A percentile compares a stretch with the other conserved stretches of the same genome.
Evolutionary conservation across 2,888 invertebrate species (phyloP).

Genomic region (Brachypalpus laphriformis): DNA sequence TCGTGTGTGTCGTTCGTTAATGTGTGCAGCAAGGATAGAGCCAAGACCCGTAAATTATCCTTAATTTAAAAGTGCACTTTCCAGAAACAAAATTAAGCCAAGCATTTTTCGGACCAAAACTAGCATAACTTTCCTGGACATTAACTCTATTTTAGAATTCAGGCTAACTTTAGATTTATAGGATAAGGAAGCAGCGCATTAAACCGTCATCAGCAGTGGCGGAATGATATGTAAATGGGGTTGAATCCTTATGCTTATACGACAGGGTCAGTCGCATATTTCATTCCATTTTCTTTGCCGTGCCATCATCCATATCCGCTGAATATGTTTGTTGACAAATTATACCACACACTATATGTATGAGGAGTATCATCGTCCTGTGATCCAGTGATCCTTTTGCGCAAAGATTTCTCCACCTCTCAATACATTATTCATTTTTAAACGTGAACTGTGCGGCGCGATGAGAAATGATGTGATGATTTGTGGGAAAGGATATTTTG

Average conservation of each 20-base stretch:
- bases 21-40: background rate
- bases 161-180: conserved; percentile 58
- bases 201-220: conserved; percentile 29
- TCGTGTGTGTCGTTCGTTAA: background rate
- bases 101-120: conserved; percentile 16
- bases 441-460: conserved; percentile 40
- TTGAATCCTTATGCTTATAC: conserved; percentile 44
- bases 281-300: conserved; percentile 49
- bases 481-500: conserved; percentile 64
- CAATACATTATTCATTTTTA: conserved; percentile 74
- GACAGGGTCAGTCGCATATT: conserved; percentile 51
- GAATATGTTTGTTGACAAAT: conserved; percentile 68
- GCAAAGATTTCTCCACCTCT: conserved; percentile 53
- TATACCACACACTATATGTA: conserved; percentile 31
- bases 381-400: conserved; percentile 68
- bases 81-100: conserved; percentile 14
- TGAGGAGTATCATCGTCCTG: conserved; percentile 47
- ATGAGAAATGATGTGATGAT: conserved; percentile 64
- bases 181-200: conserved; percentile 43
- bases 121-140: conserved; percentile 52
- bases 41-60: conserved; percentile 47
- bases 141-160: conserved; percentile 52
- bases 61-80: conserved; percentile 51
- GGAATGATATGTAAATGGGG: conserved; percentile 62
- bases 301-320: conserved; percentile 40